Conservation (phyloP, 2,888 invertebrate genomes). For the Acanthopleura granulata region DNA sequence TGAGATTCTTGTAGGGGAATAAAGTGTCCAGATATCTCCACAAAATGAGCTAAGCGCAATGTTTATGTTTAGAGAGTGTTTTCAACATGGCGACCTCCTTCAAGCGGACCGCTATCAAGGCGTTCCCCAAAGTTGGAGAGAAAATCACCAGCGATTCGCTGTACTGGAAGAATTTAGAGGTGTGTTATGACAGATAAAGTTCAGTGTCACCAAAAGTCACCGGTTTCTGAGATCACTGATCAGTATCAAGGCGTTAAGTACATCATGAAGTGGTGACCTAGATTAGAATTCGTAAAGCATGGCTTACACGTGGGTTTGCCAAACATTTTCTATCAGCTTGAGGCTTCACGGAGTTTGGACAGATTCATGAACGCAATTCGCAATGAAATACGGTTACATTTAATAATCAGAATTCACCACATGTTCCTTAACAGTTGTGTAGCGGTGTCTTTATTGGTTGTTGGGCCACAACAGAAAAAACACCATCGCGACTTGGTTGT, state of each 20-base stretch:
- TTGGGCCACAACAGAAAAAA: too few species aligned
- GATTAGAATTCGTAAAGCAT: background rate
- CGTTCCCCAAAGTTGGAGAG: constrained; percentile 78
- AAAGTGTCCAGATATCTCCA: background rate
- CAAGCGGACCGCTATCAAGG: constrained; percentile 77
- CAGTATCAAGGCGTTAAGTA: background rate
- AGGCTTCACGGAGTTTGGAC: too few species aligned
- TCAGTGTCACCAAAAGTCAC: background rate
- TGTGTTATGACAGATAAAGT: constrained; percentile 66
- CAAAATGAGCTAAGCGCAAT: background rate
- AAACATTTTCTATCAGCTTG: too few species aligned
- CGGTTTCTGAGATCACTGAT: background rate
- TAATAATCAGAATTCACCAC: too few species aligned
- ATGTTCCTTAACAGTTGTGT: too few species aligned
- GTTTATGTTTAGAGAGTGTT: constrained; percentile 17
- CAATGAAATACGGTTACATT: too few species aligned
- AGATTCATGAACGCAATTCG: too few species aligned
- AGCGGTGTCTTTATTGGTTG: too few species aligned
- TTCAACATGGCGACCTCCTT: constrained; percentile 73
- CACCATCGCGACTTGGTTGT: too few species aligned
- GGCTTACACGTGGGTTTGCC: background rate
- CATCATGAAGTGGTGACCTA: background rate
- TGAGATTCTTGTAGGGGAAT: background rate
- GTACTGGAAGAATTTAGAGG: constrained; percentile 91
- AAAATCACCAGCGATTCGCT: constrained; percentile 82